Percentiles rank a stretch among this genome's conserved stretches.
phyloP scores from a whole-genome alignment of 1,140 invertebrate species.

The Magallana angulata region DNA sequence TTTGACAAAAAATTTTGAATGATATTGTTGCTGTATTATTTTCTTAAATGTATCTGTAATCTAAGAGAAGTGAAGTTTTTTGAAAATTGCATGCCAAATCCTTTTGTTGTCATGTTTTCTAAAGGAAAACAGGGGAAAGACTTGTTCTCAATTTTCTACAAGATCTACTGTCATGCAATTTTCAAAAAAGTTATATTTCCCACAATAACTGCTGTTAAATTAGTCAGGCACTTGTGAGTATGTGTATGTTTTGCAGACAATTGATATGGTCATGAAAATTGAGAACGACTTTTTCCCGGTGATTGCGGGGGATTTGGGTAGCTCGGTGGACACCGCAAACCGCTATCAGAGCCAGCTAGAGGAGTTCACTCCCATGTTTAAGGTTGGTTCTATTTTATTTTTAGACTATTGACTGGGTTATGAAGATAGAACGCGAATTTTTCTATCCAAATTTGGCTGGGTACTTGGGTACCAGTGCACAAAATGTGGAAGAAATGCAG shows the following conservation, averaged over 20 bases:
- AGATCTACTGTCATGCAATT: slow-evolving; percentile 35
- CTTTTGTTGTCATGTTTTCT: slow-evolving; percentile 1
- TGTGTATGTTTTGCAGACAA: slow-evolving; percentile 82
- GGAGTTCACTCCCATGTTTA: slow-evolving; percentile 76
- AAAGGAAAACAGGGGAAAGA: slow-evolving; percentile 39
- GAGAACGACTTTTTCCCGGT: slow-evolving; percentile 89
- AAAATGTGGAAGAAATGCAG: slow-evolving; percentile 83
- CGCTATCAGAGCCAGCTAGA: slow-evolving; percentile 75
- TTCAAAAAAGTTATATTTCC: neutral
- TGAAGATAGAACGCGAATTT: slow-evolving; percentile 76
- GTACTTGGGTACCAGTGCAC: slow-evolving; percentile 80
- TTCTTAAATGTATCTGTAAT: too few species aligned
- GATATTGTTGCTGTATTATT: too few species aligned
- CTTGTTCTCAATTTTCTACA: slow-evolving; percentile 51
- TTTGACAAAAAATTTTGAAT: too few species aligned
- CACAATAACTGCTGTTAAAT: neutral
- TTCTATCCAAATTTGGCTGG: slow-evolving; percentile 77
- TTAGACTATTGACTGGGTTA: slow-evolving; percentile 78
- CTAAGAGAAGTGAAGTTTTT: neutral
- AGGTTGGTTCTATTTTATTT: slow-evolving; percentile 69
- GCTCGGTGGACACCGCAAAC: slow-evolving; percentile 71
- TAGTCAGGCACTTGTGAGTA: neutral
- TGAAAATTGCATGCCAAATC: slow-evolving; percentile 42
- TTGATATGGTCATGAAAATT: slow-evolving; percentile 87
- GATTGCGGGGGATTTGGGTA: slow-evolving; percentile 84